Evolutionary conservation across 2,888 invertebrate genomes (phyloP), one percentile per base, ranked within the genome.

Genomic region (Cantharis lateralis): DNA sequence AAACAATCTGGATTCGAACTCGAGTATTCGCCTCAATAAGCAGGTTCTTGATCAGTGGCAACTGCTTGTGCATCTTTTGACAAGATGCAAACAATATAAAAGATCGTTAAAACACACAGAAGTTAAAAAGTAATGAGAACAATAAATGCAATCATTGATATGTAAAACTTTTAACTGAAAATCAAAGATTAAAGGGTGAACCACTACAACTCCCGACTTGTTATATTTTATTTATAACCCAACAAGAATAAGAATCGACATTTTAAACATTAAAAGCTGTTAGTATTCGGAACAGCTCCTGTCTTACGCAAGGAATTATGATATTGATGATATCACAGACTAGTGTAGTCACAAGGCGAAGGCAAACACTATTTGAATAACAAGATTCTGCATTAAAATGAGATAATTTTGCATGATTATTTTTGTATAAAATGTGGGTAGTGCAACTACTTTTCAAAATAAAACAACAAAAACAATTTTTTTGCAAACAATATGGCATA

Each of bases 301-400:
- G 86, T 85, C 86, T 86, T 87, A 87, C 86, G 86, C 85, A 85
- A 86, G 84, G 85, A 86, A 86, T 86, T 87, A 87, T 86, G 85
- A 86, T 86, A 86, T 86, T 86, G 86, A 86, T 86, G 86, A 86
- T 86, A 86, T 86, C 87, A 84, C 82, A 84, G 83, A 83, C 78
- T 78, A 80, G 81, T 72, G 80, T 81, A 81, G 78, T 77, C 80
- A 78, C 76, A 78, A 74, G 73, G 77, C 78, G 77, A 71, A 76
- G 74, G 74, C 72, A 71, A 72, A 74, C 76, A 69, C 74, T 74
- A 78, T 76, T 78, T 79, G 80, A 80, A 80, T 78, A 80, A 77
- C 74, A 80, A 78, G 78, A 64, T 64, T 72, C 76, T 72, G 72
- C 77, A 79, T 78, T 76, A 78, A 78, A 78, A 78, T 78, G 78